Evolutionary conservation across 2,888 invertebrate genomes (phyloP), one percentile per base, ranked within the genome.

Genomic region (Eristalis arbustorum): DNA sequence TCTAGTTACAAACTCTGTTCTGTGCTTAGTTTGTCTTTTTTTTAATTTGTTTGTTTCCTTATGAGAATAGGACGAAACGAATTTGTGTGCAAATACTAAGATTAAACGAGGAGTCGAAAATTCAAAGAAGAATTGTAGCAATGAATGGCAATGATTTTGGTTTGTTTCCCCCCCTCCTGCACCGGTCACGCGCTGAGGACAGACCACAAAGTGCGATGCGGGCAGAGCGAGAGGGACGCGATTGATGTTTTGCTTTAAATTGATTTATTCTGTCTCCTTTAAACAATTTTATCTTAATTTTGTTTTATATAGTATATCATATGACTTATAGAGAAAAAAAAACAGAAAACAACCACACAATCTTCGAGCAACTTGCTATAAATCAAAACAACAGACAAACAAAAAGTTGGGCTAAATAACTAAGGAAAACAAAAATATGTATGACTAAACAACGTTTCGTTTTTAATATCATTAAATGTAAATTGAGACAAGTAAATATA

Each of bases 381-480:
- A 76, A 79, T 76, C 69, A 71, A 73, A 63, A 80, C 63, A 88
- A 69, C 61, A 76, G 63, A 83, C 28, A 67, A 87, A 59, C 57
- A 85, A 59, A 87, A 76, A 68, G 80, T 87, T 88, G 49, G 49
- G 89, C 88, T 88, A 88, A 84, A 88, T 80, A 80, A 72, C 40
- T 75, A 61, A 61, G 25, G 63, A 77, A 76, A 64, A 88, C 88
- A 76, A 42, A 90, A 89, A 89, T 90, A 91, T 59, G 25, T 25
- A 59, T 28, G 25, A 59, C 59, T 25, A 59, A 59, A 59, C 59
- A 81, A 77, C 77, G 71, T 81, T 78, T 78, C 77, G 81, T 85
- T 81, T 49, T 49, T 74, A 82, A 87, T 87, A 87, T 87, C 83
- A 87, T 87, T 87, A 83, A 79, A 83, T 87, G 87, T 87, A 87